Evolutionary conservation across 2,888 invertebrate genomes (phyloP), one percentile per base, ranked within the genome.

Genomic region (Caenorhabditis uteleia): DNA sequence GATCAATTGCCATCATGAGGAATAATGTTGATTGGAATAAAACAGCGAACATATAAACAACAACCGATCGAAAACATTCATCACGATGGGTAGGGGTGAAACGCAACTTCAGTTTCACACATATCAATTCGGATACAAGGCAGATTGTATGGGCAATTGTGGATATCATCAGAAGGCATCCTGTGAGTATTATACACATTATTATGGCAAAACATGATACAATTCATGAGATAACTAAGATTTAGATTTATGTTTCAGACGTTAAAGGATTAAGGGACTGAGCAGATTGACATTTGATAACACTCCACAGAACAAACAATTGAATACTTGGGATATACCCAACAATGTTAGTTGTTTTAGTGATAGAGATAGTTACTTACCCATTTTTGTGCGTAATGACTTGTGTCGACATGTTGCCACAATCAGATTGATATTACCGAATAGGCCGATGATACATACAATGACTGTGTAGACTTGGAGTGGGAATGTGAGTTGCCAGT

Each of bases 11-110:
- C 64, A 64, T 64, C 64, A 64, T 64, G 20, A 64, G 39, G n/a
- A 64, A 64, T 1, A 64, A 49, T 23, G 53, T 57, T 2, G 64
- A 64, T 29, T 64, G 64, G 27, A 64, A 64, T 25, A 64, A 53
- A n/a, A 64, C 49, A 6, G 64, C 64, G 26, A 64, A 64, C 64
- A 64, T 64, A 45, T 64, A 64, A 10, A 64, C 57, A 27, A 57
- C 36, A 20, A 64, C 64, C 0, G 64, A 64, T n/a, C 64, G 64
- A 29, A 48, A 64, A 36, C 64, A 64, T 44, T 64, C 64, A 25
- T 64, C 64, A 2, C 64, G 64, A 39, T 64, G 64, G 5, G 64
- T 64, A 48, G 47, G 47, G 23, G 48, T 51, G 49, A 64, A 64
- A 25, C 64, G n/a, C 14, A 64, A 25, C 34, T 64, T 57, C n/a